These are phyloP conservation scores for Megaceryle torquata DNA, from an alignment of 2,113 vertebrate species.

Conservation along the genomic window DNA sequence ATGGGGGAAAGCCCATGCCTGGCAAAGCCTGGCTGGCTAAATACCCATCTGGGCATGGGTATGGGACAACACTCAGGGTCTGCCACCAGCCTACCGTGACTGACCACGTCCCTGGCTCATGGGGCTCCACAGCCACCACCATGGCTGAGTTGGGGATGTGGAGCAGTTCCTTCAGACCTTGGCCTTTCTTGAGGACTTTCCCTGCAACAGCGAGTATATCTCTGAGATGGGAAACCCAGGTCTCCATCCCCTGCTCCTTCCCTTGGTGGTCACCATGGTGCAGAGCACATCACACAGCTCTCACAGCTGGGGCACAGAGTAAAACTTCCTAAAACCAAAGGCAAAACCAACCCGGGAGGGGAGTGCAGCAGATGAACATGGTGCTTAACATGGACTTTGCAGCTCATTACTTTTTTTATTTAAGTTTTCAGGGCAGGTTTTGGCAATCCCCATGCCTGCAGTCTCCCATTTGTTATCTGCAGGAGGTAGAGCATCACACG, in stretches of 20 bases:
- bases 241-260: not conserved
- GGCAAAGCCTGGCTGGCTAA: not conserved
- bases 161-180: constrained; percentile 86
- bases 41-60: not conserved
- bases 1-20: not conserved
- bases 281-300: not conserved
- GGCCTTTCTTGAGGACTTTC: constrained; percentile 77
- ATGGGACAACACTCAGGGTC: not conserved
- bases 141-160: constrained; percentile 90
- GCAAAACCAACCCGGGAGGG: not conserved
- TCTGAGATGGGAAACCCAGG: rapidly evolving
- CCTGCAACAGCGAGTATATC: constrained; percentile 64
- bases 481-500: not conserved
- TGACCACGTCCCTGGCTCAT: constrained; percentile 84
- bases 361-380: not conserved
- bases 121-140: constrained; percentile 86
- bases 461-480: not conserved
- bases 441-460: not conserved
- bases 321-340: not conserved
- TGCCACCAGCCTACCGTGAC: constrained; percentile 80
- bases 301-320: not conserved
- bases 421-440: not conserved
- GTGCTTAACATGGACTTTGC: not conserved
- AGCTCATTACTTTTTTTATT: not conserved
- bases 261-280: rapidly evolving